Base-by-base conservation (phyloP, 2,797 vertebrate species). In the Cephalopachus bancanus region DNA sequence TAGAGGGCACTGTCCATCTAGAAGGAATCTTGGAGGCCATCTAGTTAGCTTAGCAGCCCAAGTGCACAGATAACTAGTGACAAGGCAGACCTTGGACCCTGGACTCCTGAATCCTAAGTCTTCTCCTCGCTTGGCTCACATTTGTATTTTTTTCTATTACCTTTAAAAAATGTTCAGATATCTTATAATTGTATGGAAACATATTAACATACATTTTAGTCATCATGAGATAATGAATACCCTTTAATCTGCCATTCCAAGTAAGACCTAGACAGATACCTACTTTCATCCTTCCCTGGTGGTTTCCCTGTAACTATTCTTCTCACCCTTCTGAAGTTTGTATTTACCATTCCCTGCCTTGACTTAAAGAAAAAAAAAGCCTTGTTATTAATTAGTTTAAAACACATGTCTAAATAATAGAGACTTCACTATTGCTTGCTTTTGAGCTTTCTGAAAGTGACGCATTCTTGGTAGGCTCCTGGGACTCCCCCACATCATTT, bases 401-500 rank as follows among this genome's bases (percentile, higher is more conserved):
- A 65, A 49, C 30, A 7, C 44, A 81, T 30, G 19, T 69, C 37
- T 89, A 1, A 65, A 17, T 75, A 37, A 7, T 69, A 37, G 30
- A 30, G 49, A 11, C 33, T 65, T 86, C 49, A 16, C 64, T 16
- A 0, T 19, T 33, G 65, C 62, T 33, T 79, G 28, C 81, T 78
- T 26, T 55, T 88, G 89, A 84, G 37, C 78, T 44, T 78, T 72
- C 0, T 71, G 20, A 28, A 37, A 53, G 24, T 75, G 64, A 3
- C 17, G 60, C 26, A 5, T 33, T 69, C 57, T 53, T 15, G 14
- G 14, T 55, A 7, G 88, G 53, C 11, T 20, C 37, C 19, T n/a
- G 53, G 51, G 19, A 17, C 75, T 15, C 1, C 16, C 17, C 4
- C 0, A 28, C 19, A 5, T n/a, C 24, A 0, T 22, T 55, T 76